Conservation (phyloP, 2,113 vertebrate species). For the Phodopus roborovskii region DNA sequence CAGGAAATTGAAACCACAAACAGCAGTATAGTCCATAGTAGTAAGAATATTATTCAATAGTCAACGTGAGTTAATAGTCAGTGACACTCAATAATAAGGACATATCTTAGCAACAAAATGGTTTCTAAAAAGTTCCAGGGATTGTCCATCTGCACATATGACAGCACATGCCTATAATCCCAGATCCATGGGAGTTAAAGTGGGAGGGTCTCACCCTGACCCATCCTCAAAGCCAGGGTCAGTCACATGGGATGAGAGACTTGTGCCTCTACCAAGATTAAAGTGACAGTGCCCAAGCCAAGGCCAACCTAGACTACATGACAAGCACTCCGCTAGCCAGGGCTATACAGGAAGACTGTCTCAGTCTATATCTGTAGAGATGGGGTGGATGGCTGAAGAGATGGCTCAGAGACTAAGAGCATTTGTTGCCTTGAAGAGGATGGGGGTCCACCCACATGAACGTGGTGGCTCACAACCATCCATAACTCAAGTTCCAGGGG, state of each 20-base stretch:
- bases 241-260: conserved; percentile 84
- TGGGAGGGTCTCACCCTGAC: conserved; percentile 81
- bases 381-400: not conserved
- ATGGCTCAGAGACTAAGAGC: not conserved
- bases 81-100: not conserved
- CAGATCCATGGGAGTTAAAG: not conserved
- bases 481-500: not conserved
- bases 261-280: conserved; percentile 87
- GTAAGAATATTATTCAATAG: not conserved
- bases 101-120: conserved; percentile 5
- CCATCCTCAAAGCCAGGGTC: conserved; percentile 87
- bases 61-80: not conserved
- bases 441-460: not conserved
- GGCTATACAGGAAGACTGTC: not conserved
- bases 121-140: not conserved
- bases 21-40: accelerated
- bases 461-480: not conserved
- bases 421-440: not conserved
- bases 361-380: not conserved
- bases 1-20: not conserved
- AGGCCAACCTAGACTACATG: not conserved
- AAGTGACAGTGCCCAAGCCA: conserved; percentile 85
- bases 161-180: not conserved
- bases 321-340: not conserved
- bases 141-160: not conserved